Percentiles rank a stretch among this genome's conserved stretches.
These are phyloP conservation scores for Zoanthus sociatus DNA, from an alignment of 92 coral and sea anemone species.

Conservation along the genomic window DNA sequence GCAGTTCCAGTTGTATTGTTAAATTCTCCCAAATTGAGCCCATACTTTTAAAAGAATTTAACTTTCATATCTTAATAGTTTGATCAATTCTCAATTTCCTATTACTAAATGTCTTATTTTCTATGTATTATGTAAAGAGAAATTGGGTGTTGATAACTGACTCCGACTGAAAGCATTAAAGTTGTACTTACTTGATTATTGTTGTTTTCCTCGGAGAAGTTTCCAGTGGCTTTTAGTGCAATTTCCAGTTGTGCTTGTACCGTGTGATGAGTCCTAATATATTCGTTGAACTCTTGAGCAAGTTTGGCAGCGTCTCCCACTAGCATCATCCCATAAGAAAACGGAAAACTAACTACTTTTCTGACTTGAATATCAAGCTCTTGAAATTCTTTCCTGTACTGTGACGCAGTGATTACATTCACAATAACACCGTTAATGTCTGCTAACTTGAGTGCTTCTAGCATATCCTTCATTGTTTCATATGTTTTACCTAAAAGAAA, in stretches of 20 bases:
- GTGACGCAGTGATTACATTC: conserved; percentile 4
- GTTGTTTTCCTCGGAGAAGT: background rate
- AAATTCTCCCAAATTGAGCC: too few species aligned
- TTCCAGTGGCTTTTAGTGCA: background rate
- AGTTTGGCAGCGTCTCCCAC: conserved; percentile 31
- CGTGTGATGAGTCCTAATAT: background rate
- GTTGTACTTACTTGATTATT: background rate
- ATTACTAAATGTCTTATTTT: too few species aligned
- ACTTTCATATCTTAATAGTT: too few species aligned
- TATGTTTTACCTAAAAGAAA: conserved; percentile 18
- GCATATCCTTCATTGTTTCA: conserved; percentile 14
- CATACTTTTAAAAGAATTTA: too few species aligned
- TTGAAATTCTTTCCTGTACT: background rate
- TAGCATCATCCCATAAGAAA: background rate
- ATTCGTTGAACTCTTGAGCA: conserved; percentile 28
- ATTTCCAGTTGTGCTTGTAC: background rate
- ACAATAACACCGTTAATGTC: conserved; percentile 20
- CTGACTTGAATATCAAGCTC: conserved; percentile 2
- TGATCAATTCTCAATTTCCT: too few species aligned
- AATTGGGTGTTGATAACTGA: too few species aligned
- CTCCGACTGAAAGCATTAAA: background rate
- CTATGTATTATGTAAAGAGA: too few species aligned
- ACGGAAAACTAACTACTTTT: conserved; percentile 42
- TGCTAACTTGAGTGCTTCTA: conserved; percentile 17
- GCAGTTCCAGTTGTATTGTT: too few species aligned